These are phyloP conservation scores for Chaetodon trifascialis DNA, from an alignment of 2,113 vertebrate genomes.

Conservation along the genomic window DNA sequence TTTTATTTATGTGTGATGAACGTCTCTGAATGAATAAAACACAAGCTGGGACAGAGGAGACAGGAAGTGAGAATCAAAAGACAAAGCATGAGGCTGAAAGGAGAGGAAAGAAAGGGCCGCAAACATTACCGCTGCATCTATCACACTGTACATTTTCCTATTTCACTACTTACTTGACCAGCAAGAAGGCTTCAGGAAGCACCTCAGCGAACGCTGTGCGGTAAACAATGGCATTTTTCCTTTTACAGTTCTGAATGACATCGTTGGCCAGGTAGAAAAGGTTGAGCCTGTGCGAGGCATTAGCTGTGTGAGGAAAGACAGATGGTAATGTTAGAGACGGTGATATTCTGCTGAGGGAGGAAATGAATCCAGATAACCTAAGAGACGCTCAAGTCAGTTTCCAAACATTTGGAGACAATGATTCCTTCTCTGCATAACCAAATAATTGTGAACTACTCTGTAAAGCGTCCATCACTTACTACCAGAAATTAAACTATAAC, in stretches of 20 bases:
- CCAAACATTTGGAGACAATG: background rate
- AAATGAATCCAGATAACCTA: background rate
- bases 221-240: conserved; percentile 95
- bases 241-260: conserved; percentile 98
- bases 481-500: background rate
- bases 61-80: background rate
- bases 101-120: background rate
- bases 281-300: conserved; percentile 91
- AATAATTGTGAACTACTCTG: background rate
- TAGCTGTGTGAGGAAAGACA: conserved; percentile 82
- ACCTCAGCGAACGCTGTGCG: conserved; percentile 94
- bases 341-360: background rate
- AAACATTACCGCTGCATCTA: background rate
- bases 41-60: conserved; percentile 11
- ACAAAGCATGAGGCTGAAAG: background rate
- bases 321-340: background rate
- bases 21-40: background rate
- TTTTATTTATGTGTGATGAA: conserved; percentile 29
- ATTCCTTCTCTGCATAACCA: too few species aligned
- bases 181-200: conserved; percentile 90
- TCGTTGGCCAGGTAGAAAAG: conserved; percentile 97
- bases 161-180: conserved; percentile 90
- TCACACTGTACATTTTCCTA: background rate
- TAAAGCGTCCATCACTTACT: background rate
- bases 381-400: background rate